phyloP scores from a whole-genome alignment of 1,140 invertebrate species.

The Chrysomallon squamiferum region DNA sequence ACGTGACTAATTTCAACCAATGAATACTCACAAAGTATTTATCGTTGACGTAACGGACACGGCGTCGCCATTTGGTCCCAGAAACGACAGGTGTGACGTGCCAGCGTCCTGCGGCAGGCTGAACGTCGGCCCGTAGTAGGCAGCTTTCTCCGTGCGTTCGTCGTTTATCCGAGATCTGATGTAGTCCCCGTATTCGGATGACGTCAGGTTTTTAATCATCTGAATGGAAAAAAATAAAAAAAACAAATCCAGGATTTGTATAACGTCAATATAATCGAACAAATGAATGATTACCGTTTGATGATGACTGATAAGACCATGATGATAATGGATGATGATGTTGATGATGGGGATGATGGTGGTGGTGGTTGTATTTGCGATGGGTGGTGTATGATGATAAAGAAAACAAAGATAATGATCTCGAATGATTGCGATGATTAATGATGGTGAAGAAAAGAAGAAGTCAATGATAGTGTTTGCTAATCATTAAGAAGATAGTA shows the following conservation, averaged over 20 bases:
- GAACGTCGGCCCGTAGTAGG: slow-evolving; percentile 44
- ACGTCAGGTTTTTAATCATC: slow-evolving; percentile 72
- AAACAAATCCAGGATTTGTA: not conserved
- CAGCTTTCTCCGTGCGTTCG: slow-evolving; percentile 69
- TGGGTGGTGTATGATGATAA: no score
- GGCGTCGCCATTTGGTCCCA: slow-evolving; percentile 87
- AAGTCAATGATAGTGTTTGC: no score
- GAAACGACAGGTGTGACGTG: slow-evolving; percentile 87
- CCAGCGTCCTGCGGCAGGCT: slow-evolving; percentile 65
- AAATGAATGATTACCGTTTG: not conserved
- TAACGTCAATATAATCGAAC: not conserved
- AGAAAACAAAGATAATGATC: no score
- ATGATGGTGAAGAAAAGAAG: no score
- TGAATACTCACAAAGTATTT: slow-evolving; percentile 67
- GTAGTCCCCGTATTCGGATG: slow-evolving; percentile 69
- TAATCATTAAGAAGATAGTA: no score
- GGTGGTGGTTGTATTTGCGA: no score
- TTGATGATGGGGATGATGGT: no score
- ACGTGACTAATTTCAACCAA: no score
- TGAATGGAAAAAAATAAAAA: slow-evolving; percentile 58
- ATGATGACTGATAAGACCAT: no score
- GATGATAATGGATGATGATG: no score
- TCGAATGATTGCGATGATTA: no score
- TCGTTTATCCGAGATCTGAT: slow-evolving; percentile 75
- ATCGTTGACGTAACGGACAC: slow-evolving; percentile 91